Conservation (phyloP, 2,113 vertebrate species). For the Eubucco bourcierii region DNA sequence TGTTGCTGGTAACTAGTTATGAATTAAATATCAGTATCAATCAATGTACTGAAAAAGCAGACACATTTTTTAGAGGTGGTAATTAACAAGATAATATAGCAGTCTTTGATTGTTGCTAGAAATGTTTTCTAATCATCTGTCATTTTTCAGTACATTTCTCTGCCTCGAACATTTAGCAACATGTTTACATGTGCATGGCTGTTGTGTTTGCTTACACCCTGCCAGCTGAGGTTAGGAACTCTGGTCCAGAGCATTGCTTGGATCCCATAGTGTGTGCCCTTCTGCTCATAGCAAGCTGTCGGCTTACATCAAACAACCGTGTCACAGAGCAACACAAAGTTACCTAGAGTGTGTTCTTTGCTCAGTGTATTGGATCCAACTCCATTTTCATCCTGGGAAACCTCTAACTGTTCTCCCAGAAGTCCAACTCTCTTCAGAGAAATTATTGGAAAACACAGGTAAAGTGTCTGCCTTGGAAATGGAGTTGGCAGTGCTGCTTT, state of each 20-base stretch:
- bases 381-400: neutral
- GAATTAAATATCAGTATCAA: constrained; percentile 20
- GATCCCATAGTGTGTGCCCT: accelerated
- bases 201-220: neutral
- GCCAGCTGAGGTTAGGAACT: neutral
- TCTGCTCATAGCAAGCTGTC: neutral
- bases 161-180: neutral
- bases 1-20: constrained; percentile 17
- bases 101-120: neutral
- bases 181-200: neutral
- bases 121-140: neutral
- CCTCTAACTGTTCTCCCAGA: neutral
- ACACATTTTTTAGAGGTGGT: neutral
- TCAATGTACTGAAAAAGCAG: constrained; percentile 13
- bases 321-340: accelerated
- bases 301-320: neutral
- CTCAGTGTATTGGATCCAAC: neutral
- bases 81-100: neutral
- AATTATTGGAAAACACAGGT: neutral
- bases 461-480: neutral
- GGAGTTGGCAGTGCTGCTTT: neutral
- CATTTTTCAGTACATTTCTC: neutral
- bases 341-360: neutral
- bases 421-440: neutral
- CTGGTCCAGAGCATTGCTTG: neutral